These are phyloP conservation scores for Bucco capensis DNA, from an alignment of 2,113 vertebrate genomes.

Conservation along the genomic window DNA sequence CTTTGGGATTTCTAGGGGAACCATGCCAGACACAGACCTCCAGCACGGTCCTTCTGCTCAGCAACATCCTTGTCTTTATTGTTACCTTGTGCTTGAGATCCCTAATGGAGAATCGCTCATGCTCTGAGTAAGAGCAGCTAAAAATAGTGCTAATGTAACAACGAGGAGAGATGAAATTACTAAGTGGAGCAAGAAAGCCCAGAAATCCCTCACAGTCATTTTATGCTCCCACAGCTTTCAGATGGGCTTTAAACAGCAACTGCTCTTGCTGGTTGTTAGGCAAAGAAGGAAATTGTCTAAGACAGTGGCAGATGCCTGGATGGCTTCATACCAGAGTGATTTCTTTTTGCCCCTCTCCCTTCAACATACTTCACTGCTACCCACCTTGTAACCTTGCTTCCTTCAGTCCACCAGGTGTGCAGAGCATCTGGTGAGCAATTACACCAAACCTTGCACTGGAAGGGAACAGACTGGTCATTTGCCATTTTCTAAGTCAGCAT, in stretches of 20 bases:
- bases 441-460: neutral
- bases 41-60: neutral
- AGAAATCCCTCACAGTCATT: slow-evolving; percentile 19
- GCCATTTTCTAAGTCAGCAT: neutral
- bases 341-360: neutral
- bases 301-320: neutral
- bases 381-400: neutral
- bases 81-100: neutral
- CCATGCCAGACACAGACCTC: neutral
- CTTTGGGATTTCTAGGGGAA: neutral
- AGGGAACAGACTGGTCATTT: neutral
- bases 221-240: neutral
- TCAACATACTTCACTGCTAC: neutral
- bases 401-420: neutral
- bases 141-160: slow-evolving; percentile 31
- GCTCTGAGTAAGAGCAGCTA: slow-evolving; percentile 21
- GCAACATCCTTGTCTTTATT: neutral
- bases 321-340: neutral
- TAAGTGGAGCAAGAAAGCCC: neutral
- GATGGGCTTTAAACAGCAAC: neutral
- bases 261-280: neutral
- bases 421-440: neutral
- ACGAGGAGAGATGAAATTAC: neutral
- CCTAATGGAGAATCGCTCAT: neutral
- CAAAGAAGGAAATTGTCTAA: neutral